These are phyloP conservation scores for Pipistrellus pipistrellus DNA, from an alignment of 2,797 vertebrate species.

Conservation along the genomic window DNA sequence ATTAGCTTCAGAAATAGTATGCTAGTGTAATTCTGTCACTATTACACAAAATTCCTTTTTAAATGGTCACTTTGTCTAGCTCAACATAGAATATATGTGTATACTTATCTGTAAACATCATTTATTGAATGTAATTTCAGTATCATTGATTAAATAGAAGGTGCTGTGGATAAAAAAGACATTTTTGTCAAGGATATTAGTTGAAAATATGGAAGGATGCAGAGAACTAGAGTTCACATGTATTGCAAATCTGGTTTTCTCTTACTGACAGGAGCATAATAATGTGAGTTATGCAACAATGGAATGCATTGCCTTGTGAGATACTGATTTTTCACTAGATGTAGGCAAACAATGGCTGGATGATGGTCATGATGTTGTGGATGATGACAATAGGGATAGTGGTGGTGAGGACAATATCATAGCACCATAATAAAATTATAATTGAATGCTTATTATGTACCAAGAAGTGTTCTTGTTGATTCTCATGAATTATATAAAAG, in stretches of 20 bases:
- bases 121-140: background rate
- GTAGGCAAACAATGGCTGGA: background rate
- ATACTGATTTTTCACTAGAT: background rate
- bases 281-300: background rate
- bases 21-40: background rate
- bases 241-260: background rate
- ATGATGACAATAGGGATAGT: background rate
- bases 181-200: background rate
- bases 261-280: background rate
- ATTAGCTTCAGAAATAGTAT: slow-evolving; percentile 33
- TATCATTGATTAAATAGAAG: background rate
- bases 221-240: background rate
- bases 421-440: background rate
- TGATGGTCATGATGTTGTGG: background rate
- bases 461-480: background rate
- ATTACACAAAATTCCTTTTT: background rate
- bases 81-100: background rate
- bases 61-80: background rate
- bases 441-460: background rate
- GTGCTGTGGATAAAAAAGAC: background rate
- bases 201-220: background rate
- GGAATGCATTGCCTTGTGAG: background rate
- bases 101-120: background rate
- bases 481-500: background rate
- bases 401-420: background rate